Evolutionary conservation across 2,888 invertebrate genomes (phyloP).

Genomic region (Xylocampa areola): DNA sequence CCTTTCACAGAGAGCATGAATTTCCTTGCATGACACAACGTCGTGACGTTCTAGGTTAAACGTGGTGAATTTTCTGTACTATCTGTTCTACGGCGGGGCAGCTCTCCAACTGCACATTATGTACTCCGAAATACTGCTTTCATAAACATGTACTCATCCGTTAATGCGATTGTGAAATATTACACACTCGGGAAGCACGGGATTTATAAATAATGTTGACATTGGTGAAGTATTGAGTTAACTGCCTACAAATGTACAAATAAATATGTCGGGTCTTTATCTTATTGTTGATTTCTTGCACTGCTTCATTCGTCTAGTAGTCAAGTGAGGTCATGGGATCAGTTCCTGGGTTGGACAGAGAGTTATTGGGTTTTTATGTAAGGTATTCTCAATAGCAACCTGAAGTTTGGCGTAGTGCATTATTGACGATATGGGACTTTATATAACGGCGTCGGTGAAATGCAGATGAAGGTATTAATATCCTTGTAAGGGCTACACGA

Average conservation of each 20-base stretch:
- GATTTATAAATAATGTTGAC: constrained; percentile 27
- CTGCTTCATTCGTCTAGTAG: too few species aligned
- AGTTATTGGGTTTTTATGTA: too few species aligned
- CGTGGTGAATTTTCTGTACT: constrained; percentile 1
- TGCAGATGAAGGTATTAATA: too few species aligned
- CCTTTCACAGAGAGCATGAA: too few species aligned
- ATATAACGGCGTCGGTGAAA: too few species aligned
- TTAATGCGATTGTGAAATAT: constrained; percentile 37
- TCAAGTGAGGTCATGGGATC: too few species aligned
- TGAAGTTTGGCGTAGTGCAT: too few species aligned
- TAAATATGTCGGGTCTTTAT: background rate
- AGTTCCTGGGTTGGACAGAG: too few species aligned
- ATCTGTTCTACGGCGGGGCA: constrained; percentile 23
- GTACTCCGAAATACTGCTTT: constrained; percentile 28
- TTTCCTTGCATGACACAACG: too few species aligned
- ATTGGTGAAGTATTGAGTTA: constrained; percentile 12
- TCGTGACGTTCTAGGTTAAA: background rate
- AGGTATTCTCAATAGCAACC: too few species aligned
- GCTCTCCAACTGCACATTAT: constrained; percentile 54
- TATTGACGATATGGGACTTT: too few species aligned
- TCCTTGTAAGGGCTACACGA: too few species aligned
- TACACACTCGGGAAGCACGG: constrained; percentile 24
- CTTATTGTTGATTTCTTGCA: background rate
- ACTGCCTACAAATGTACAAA: background rate
- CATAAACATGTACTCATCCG: constrained; percentile 34